These are phyloP conservation scores for Oscheius sp. DNA, from an alignment of 2,888 invertebrate genomes.

Conservation along the genomic window DNA sequence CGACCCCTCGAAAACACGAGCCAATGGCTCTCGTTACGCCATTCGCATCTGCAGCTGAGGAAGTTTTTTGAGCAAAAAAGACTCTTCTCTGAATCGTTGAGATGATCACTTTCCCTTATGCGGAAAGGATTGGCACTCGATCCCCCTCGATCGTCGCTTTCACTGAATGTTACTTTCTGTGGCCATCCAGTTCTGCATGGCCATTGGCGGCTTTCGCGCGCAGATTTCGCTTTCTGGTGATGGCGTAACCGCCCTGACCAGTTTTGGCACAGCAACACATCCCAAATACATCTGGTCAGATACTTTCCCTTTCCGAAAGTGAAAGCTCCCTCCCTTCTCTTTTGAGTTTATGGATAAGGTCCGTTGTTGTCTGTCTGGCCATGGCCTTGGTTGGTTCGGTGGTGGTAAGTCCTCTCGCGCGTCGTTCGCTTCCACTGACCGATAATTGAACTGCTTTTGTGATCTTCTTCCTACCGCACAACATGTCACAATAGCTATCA, in stretches of 20 bases:
- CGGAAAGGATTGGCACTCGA: constrained; percentile 8
- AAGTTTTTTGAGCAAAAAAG: not conserved
- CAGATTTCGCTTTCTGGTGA: constrained; percentile 28
- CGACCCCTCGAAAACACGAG: constrained; percentile 25
- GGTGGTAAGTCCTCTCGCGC: too few relatives aligned
- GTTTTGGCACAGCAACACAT: constrained; percentile 27
- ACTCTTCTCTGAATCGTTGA: too few relatives aligned
- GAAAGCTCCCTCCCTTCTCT: not conserved
- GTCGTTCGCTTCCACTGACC: constrained; percentile 17
- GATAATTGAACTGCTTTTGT: constrained; percentile 20
- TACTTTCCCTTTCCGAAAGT: constrained; percentile 26
- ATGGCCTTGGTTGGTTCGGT: constrained; percentile 10
- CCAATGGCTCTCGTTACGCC: constrained; percentile 30
- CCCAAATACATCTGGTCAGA: constrained; percentile 31
- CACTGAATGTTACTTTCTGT: constrained; percentile 30
- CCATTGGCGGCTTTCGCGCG: constrained; percentile 28
- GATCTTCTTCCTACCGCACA: not conserved
- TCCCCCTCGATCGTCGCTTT: constrained; percentile 25
- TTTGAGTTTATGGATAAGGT: constrained; percentile 10
- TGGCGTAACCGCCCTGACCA: constrained; percentile 35
- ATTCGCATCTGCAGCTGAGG: not conserved
- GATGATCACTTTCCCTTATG: constrained; percentile 2
- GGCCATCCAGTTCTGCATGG: constrained; percentile 29
- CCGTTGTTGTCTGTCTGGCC: constrained; percentile 5
- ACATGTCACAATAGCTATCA: not conserved